A percentile compares a stretch with the other conserved stretches of the same genome.
Conservation (phyloP, 2,888 invertebrate genomes). For the Euplexia lucipara region DNA sequence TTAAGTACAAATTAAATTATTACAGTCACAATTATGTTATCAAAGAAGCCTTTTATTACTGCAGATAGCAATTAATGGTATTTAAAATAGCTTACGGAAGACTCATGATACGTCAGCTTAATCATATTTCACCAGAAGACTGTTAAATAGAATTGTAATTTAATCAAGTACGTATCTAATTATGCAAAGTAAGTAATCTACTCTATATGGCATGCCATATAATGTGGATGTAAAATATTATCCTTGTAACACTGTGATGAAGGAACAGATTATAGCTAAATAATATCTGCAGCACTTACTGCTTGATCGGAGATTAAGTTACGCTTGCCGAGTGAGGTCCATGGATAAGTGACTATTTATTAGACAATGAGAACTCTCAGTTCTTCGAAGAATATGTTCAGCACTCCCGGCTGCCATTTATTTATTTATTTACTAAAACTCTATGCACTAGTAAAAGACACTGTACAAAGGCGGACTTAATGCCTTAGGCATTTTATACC, state of each 20-base stretch:
- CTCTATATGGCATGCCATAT: neutral
- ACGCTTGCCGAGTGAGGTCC: no score
- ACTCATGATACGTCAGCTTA: conserved; percentile 11
- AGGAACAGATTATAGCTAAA: no score
- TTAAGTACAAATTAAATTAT: conserved; percentile 16
- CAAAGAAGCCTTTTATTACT: conserved; percentile 48
- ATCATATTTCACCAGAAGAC: conserved; percentile 13
- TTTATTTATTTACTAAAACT: no score
- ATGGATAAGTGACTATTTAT: no score
- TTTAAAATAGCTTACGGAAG: conserved; percentile 25
- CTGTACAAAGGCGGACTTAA: no score
- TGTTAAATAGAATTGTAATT: conserved; percentile 9
- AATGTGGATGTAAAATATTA: conserved; percentile 10
- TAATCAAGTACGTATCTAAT: conserved; percentile 8
- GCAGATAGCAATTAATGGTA: conserved; percentile 25
- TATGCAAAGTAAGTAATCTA: conserved; percentile 4
- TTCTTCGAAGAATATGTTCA: no score
- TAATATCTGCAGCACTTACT: no score
- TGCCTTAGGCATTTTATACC: no score
- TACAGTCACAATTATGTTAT: conserved; percentile 37
- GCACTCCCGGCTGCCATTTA: no score
- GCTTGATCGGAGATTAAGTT: no score
- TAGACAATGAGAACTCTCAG: no score
- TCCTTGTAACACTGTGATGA: neutral
- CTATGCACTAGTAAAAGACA: no score